These are phyloP conservation scores for Tineola bisselliella DNA, from an alignment of 2,888 invertebrate genomes.

Conservation along the genomic window DNA sequence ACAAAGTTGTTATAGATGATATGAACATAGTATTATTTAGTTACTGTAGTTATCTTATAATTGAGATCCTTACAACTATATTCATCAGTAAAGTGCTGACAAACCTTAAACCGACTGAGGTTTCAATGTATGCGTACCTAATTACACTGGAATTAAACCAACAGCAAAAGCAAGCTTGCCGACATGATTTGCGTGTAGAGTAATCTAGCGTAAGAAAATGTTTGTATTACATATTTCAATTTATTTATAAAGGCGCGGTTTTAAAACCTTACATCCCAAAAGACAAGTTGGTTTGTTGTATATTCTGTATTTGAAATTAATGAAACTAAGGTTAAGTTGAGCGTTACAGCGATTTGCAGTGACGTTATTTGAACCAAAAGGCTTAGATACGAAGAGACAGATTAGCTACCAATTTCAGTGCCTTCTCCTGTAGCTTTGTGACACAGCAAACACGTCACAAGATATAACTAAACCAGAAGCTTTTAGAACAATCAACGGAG, in stretches of 20 bases:
- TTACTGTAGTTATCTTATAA: no score
- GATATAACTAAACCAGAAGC: neutral
- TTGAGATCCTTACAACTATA: neutral
- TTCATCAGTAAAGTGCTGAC: neutral
- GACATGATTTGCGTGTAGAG: constrained; percentile 9
- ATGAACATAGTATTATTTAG: no score
- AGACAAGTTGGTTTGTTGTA: neutral
- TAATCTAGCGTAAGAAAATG: constrained; percentile 7
- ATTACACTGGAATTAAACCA: constrained; percentile 11
- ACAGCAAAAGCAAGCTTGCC: neutral
- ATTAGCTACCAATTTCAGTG: constrained; percentile 54
- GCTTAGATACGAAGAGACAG: constrained; percentile 22
- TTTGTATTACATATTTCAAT: neutral
- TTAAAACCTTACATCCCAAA: neutral
- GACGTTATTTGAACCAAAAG: neutral
- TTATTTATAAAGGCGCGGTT: constrained; percentile 2
- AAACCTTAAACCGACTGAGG: constrained; percentile 7
- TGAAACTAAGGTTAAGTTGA: neutral
- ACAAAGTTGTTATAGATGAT: no score
- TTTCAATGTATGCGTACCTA: constrained; percentile 9
- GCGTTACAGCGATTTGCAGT: neutral
- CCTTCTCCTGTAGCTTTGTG: constrained; percentile 27
- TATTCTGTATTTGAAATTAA: neutral
- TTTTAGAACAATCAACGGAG: neutral
- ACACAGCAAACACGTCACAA: constrained; percentile 7